phyloP scores from a whole-genome alignment of 2,888 invertebrate species.

The Nebria salina region DNA sequence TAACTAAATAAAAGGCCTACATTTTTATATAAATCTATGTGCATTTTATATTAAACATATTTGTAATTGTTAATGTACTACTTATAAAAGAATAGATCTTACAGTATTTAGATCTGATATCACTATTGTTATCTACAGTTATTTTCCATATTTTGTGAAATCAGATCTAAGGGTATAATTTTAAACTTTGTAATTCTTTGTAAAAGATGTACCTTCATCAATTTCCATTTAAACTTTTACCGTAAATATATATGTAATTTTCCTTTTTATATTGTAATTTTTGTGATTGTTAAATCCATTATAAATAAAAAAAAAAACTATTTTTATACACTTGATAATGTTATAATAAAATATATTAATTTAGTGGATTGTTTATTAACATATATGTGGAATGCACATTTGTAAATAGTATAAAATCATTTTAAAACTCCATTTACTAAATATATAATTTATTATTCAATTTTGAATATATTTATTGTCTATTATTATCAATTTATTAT shows the following conservation, averaged over 20 bases:
- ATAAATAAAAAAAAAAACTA: slow-evolving; percentile 1
- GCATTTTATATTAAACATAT: slow-evolving; percentile 21
- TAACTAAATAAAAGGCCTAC: slow-evolving; percentile 19
- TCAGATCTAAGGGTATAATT: too few relatives aligned
- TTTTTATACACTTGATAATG: slow-evolving; percentile 21
- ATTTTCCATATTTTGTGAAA: too few relatives aligned
- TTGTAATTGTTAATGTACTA: background rate
- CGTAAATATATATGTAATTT: background rate
- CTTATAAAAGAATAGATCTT: background rate
- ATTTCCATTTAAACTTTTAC: background rate
- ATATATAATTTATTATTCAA: background rate
- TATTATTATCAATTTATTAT: too few relatives aligned
- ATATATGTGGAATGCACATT: slow-evolving; percentile 9
- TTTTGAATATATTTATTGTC: too few relatives aligned
- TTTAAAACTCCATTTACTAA: slow-evolving; percentile 4
- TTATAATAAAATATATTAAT: background rate
- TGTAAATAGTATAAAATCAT: slow-evolving; percentile 3
- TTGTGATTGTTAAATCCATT: slow-evolving; percentile 6
- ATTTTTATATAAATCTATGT: slow-evolving; percentile 24
- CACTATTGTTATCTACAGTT: background rate
- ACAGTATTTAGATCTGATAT: background rate
- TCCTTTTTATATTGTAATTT: background rate
- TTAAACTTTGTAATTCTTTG: too few relatives aligned
- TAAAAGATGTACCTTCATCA: background rate
- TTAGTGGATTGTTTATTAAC: background rate